Conservation (phyloP, 1,140 invertebrate species). For the Drosophila guanche region DNA sequence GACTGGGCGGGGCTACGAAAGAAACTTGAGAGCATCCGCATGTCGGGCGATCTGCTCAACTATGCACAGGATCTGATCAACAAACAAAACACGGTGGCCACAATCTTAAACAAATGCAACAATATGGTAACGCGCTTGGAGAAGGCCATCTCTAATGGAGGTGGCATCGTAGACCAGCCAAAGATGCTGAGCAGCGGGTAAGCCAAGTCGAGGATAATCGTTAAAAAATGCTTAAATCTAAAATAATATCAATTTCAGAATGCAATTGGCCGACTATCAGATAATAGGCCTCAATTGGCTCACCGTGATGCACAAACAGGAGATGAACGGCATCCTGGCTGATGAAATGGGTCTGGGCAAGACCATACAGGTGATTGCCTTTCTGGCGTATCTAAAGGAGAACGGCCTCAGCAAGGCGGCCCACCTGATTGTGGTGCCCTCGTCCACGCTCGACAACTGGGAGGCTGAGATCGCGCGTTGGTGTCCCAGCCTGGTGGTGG, state of each 20-base stretch:
- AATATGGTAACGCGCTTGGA: slow-evolving; percentile 89
- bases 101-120: slow-evolving; percentile 90
- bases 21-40: slow-evolving; percentile 88
- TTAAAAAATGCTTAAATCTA: not conserved
- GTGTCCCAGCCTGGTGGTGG: slow-evolving; percentile 92
- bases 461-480: slow-evolving; percentile 91
- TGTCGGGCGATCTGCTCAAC: slow-evolving; percentile 89
- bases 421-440: slow-evolving; percentile 95
- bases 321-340: slow-evolving; percentile 96
- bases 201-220: not conserved
- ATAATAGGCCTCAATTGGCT: slow-evolving; percentile 98
- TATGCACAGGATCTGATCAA: slow-evolving; percentile 88
- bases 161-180: slow-evolving; percentile 88
- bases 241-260: slow-evolving; percentile 78
- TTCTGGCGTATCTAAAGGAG: slow-evolving; percentile 94
- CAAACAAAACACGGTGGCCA: slow-evolving; percentile 88
- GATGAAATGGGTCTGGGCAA: slow-evolving; percentile 96
- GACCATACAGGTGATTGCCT: slow-evolving; percentile 95
- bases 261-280: slow-evolving; percentile 94
- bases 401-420: slow-evolving; percentile 87
- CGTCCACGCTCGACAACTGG: slow-evolving; percentile 97
- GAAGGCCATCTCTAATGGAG: slow-evolving; percentile 88
- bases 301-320: slow-evolving; percentile 93
- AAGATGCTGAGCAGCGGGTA: slow-evolving; percentile 85
- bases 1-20: slow-evolving; percentile 89